phyloP scores from a whole-genome alignment of 1,140 invertebrate genomes.

The Drosophila hydei region DNA sequence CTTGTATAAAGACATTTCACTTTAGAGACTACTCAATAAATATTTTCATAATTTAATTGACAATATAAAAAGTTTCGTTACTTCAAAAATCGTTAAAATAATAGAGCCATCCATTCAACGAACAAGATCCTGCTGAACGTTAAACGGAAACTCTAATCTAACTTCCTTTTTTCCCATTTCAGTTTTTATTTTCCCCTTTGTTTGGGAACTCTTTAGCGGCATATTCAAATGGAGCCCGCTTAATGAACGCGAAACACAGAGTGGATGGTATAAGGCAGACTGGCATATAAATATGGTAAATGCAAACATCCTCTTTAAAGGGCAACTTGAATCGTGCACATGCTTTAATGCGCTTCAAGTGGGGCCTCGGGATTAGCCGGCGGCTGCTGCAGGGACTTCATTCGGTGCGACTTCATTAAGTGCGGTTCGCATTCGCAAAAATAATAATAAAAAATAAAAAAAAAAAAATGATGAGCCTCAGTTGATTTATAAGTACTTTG shows the following conservation, averaged over 20 bases:
- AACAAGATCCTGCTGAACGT: not conserved
- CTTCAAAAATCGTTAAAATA: too few relatives aligned
- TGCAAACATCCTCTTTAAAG: conserved; percentile 64
- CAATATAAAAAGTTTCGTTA: too few relatives aligned
- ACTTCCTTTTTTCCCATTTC: not conserved
- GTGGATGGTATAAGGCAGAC: not conserved
- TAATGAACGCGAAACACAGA: conserved; percentile 60
- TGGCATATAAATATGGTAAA: conserved; percentile 47
- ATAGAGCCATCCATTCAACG: too few relatives aligned
- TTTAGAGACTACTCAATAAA: too few relatives aligned
- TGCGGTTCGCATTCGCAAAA: conserved; percentile 38
- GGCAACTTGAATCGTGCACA: conserved; percentile 29
- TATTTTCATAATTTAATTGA: too few relatives aligned
- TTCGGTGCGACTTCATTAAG: conserved; percentile 54
- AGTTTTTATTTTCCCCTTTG: conserved; percentile 5
- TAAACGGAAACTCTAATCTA: conserved; percentile 6
- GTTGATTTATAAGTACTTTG: conserved; percentile 66
- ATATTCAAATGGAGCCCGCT: conserved; percentile 36
- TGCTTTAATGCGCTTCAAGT: conserved; percentile 42
- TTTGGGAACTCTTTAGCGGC: conserved; percentile 25
- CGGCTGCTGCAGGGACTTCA: conserved; percentile 1
- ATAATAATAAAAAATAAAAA: conserved; percentile 23
- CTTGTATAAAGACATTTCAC: too few relatives aligned
- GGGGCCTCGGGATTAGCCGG: conserved; percentile 30
- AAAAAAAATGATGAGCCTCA: conserved; percentile 51